A percentile compares a stretch with the other conserved stretches of the same genome.
Conservation (phyloP, 2,888 invertebrate species). For the Saturnia pavonia region DNA sequence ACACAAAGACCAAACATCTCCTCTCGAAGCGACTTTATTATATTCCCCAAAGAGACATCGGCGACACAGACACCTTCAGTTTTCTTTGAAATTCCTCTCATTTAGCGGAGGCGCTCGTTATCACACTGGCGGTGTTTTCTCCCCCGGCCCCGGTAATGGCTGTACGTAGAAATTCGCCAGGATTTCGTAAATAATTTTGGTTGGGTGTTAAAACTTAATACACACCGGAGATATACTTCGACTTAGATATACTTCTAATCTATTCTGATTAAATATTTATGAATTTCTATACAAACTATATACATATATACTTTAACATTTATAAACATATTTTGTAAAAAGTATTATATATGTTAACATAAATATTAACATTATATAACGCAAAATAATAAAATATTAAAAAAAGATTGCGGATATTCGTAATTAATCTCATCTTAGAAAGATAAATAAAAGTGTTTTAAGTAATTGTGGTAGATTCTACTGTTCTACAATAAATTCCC, state of each 20-base stretch:
- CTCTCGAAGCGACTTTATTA: constrained; percentile 26
- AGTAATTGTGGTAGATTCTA: too few relatives aligned
- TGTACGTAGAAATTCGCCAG: constrained; percentile 5
- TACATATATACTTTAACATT: too few relatives aligned
- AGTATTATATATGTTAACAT: too few relatives aligned
- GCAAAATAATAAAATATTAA: too few relatives aligned
- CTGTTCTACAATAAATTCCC: too few relatives aligned
- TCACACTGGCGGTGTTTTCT: constrained; percentile 21
- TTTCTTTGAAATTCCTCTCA: constrained; percentile 30
- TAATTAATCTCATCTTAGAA: too few relatives aligned
- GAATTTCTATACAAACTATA: background rate
- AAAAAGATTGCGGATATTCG: too few relatives aligned
- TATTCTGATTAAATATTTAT: background rate
- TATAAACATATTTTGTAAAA: too few relatives aligned
- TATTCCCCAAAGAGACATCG: constrained; percentile 30
- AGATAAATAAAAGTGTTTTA: too few relatives aligned
- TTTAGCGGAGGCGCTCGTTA: constrained; percentile 24
- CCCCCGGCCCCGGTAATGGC: constrained; percentile 6
- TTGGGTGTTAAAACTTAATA: constrained; percentile 10
- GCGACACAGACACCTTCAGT: constrained; percentile 28
- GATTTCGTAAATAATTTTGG: constrained; percentile 12
- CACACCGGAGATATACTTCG: background rate
- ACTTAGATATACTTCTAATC: background rate
- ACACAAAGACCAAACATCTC: background rate
- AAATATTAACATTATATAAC: too few relatives aligned